Evolutionary conservation across 2,113 vertebrate species (phyloP), one percentile per base, ranked within the genome.

Genomic region (Cryptotis parvus): DNA sequence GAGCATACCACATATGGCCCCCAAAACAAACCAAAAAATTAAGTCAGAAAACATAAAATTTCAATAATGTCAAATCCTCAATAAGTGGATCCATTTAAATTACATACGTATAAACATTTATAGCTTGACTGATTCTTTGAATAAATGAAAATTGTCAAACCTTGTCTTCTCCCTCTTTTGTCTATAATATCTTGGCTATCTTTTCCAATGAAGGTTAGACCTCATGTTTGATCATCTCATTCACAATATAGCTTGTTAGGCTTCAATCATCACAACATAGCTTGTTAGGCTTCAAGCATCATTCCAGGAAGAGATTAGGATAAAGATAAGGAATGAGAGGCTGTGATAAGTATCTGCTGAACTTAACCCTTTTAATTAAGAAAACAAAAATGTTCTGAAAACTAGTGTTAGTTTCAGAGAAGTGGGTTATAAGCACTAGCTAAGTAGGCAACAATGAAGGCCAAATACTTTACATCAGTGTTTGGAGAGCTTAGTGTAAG

Each of bases 271-370:
- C 31, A 65, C 24, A 65, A n/a, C n/a, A 52, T 1, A 85, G 12
- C 24, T 87, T n/a, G n/a, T 55, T 58, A 58, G 7, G 22, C 55
- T 24, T 58, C 22, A 75, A 58, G 43, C 15, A 4, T 41, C 9
- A 81, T 55, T 84, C 29, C 27, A 87, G 29, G 68, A 10, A 83
- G 11, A 41, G 82, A 79, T 55, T 89, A 83, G 22, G 35, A 80
- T 10, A 92, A 69, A 85, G 26, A 29, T 35, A 31, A 65, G 27
- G 39, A 14, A 49, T 24, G 12, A 84, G 70, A 33, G 14, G 20
- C 16, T 16, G 26, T 6, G 24, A 58, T 2, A 3, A 26, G 4
- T 81, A 12, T 1, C 16, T 43, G 15, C 3, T 41, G 15, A 76
- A 79, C 80, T 37, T 92, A 15, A 66, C 26, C 4, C n/a, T 66